Conservation (phyloP, 2,888 invertebrate species). For the Matsumyia berberina region DNA sequence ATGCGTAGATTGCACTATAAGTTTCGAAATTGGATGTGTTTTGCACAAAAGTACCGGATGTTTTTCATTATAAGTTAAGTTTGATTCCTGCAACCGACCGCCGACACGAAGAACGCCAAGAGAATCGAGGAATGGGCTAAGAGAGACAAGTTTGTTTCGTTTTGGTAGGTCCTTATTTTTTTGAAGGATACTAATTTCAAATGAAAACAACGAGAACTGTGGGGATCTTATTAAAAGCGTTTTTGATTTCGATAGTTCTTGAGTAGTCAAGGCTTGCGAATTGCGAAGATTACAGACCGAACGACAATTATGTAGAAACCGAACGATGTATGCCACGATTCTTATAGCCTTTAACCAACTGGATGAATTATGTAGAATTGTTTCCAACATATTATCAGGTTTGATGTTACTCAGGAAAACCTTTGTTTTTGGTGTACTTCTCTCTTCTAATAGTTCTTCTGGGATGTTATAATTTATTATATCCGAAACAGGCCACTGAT, state of each 20-base stretch:
- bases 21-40: not conserved
- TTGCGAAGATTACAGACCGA: too few species aligned
- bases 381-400: not conserved
- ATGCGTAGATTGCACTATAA: conserved; percentile 4
- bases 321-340: too few species aligned
- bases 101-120: conserved; percentile 32
- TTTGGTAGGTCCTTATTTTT: not conserved
- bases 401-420: conserved; percentile 6
- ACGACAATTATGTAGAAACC: too few species aligned
- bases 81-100: conserved; percentile 23
- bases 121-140: conserved; percentile 17
- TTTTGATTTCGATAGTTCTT: not conserved
- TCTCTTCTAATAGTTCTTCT: conserved; percentile 8
- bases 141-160: not conserved
- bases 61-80: not conserved
- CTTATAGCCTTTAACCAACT: not conserved
- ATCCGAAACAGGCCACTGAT: conserved; percentile 7
- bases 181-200: not conserved
- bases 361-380: conserved; percentile 5
- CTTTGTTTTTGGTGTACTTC: not conserved
- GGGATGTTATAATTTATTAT: not conserved
- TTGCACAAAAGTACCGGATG: not conserved
- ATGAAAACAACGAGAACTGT: not conserved
- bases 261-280: not conserved
- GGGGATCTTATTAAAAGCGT: not conserved